A percentile compares a stretch with the other conserved stretches of the same genome.
Evolutionary conservation across 2,797 vertebrate genomes (phyloP).

Genomic region (Denticeps clupeoides): DNA sequence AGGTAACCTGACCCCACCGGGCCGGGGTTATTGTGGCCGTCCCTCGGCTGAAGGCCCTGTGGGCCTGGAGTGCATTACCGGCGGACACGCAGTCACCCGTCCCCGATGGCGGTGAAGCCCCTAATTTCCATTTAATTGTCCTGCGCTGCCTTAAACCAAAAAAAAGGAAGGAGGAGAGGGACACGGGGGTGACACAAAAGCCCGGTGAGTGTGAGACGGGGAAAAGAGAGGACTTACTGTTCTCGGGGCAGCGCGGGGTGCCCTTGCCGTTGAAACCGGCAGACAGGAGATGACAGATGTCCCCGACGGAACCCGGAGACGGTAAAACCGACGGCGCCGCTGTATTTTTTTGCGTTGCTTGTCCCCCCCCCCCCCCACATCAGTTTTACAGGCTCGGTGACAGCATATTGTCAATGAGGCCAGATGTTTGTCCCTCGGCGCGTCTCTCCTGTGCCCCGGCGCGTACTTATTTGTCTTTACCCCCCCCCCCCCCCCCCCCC

Average conservation of each 20-base stretch:
- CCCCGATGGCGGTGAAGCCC: constrained; percentile 1
- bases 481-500: too few relatives aligned
- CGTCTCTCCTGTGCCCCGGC: not conserved
- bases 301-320: too few relatives aligned
- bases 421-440: too few relatives aligned
- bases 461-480: not conserved
- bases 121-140: constrained; percentile 7
- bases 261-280: not conserved
- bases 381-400: too few relatives aligned
- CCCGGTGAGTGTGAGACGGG: not conserved
- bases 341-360: not conserved
- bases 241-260: not conserved
- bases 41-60: not conserved
- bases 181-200: constrained; percentile 5
- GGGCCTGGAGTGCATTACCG: constrained; percentile 1
- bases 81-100: constrained; percentile 7
- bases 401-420: too few relatives aligned
- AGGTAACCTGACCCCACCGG: constrained; percentile 6
- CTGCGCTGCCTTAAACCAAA: constrained; percentile 1
- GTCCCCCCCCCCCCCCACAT: constrained; percentile 38
- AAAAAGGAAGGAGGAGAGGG: not conserved
- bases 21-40: constrained; percentile 9
- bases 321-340: not conserved
- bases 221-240: not conserved
- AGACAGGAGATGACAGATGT: not conserved